phyloP scores from a whole-genome alignment of 2,888 invertebrate species.

The Bimastos eiseni region DNA sequence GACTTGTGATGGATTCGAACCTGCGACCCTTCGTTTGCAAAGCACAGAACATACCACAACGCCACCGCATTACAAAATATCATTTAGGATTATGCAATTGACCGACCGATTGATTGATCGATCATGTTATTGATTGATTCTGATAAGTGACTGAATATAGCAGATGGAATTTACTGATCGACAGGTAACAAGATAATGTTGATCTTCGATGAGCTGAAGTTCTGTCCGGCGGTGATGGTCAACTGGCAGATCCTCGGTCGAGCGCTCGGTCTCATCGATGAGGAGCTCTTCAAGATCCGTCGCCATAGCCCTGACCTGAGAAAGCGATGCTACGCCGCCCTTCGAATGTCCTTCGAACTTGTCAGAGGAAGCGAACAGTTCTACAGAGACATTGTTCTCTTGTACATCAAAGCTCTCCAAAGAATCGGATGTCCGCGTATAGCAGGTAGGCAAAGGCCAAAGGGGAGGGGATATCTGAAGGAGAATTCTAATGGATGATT shows the following conservation, averaged over 20 bases:
- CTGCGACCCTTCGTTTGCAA: too few species aligned
- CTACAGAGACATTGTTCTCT: conserved; percentile 23
- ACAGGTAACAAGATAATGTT: conserved; percentile 18
- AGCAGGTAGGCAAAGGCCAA: neutral
- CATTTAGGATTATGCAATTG: too few species aligned
- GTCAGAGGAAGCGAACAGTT: neutral
- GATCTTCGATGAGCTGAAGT: conserved; percentile 34
- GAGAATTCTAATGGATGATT: too few species aligned
- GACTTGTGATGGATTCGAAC: too few species aligned
- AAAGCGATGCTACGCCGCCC: conserved; percentile 27
- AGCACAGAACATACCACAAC: too few species aligned
- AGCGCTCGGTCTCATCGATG: conserved; percentile 25
- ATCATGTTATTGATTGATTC: neutral
- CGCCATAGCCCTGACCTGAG: conserved; percentile 21
- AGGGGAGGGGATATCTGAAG: neutral
- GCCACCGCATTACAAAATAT: too few species aligned
- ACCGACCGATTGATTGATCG: neutral
- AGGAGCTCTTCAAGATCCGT: conserved; percentile 7
- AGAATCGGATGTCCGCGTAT: conserved; percentile 33
- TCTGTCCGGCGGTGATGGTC: conserved; percentile 32
- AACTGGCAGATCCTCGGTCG: conserved; percentile 33
- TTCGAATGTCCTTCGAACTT: conserved; percentile 29
- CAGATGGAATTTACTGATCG: neutral
- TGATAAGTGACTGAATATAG: neutral
- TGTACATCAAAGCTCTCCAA: conserved; percentile 25